Evolutionary conservation across 1,140 invertebrate species (phyloP).

Genomic region (Lepidurus arcticus): DNA sequence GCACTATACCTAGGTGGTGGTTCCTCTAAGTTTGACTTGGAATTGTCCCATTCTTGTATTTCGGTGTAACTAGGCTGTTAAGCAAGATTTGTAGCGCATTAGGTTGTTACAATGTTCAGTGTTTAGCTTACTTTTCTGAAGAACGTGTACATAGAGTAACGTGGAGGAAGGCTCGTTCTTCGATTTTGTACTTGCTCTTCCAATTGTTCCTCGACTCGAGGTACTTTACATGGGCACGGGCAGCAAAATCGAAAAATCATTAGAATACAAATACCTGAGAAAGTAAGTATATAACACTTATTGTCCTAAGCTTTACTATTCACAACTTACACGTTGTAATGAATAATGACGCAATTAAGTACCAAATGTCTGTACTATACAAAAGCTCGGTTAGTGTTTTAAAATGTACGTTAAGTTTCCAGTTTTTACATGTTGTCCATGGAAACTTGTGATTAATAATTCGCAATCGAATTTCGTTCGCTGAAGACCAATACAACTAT

Average conservation of each 20-base stretch:
- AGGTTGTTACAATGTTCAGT: background rate
- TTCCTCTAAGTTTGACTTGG: background rate
- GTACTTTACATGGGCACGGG: background rate
- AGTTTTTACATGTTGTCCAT: background rate
- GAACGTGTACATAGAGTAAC: background rate
- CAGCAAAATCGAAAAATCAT: background rate
- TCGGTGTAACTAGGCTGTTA: slow-evolving; percentile 11
- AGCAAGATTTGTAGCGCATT: background rate
- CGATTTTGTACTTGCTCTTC: background rate
- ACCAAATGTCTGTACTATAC: background rate
- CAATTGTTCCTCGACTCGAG: background rate
- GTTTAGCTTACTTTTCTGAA: background rate
- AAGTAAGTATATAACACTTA: background rate
- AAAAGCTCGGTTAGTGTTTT: background rate
- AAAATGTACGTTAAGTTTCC: background rate
- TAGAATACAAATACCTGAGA: background rate
- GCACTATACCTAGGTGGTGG: background rate
- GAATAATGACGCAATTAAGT: background rate
- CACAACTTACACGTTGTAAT: background rate
- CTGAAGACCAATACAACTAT: no score
- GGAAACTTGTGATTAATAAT: background rate
- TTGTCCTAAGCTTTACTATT: background rate
- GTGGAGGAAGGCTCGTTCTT: background rate
- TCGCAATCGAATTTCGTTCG: no score
- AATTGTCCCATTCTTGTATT: background rate